Percentiles rank a stretch among this genome's conserved stretches.
These are phyloP conservation scores for Bovichtus variegatus DNA, from an alignment of 2,797 vertebrate genomes.

Conservation along the genomic window DNA sequence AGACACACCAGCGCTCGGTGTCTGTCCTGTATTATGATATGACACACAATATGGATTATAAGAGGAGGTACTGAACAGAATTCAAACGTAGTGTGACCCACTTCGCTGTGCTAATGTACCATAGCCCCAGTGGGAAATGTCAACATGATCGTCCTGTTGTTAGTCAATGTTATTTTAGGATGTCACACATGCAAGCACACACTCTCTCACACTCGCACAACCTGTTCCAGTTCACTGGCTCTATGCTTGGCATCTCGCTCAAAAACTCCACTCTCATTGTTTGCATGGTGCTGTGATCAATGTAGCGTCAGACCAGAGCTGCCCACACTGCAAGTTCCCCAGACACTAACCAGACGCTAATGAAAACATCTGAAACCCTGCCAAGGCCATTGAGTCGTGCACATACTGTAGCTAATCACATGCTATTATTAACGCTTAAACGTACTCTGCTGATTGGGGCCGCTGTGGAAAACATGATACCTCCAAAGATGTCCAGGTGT, in stretches of 20 bases:
- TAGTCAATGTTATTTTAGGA: conserved; percentile 73
- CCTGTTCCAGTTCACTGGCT: conserved; percentile 69
- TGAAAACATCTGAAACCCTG: conserved; percentile 81
- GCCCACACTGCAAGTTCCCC: conserved; percentile 73
- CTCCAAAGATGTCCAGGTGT: conserved; percentile 44
- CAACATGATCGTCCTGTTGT: conserved; percentile 71
- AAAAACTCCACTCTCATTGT: conserved; percentile 78
- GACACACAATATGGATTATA: conserved; percentile 49
- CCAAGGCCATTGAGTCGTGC: conserved; percentile 71
- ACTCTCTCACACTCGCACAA: conserved; percentile 11
- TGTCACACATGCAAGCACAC: conserved; percentile 38
- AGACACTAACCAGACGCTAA: conserved; percentile 78
- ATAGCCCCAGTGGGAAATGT: conserved; percentile 71
- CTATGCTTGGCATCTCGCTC: conserved; percentile 65
- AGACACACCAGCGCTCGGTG: conserved; percentile 18
- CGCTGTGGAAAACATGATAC: conserved; percentile 45
- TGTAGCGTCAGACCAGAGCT: conserved; percentile 67
- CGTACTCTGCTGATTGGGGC: conserved; percentile 62
- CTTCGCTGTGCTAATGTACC: conserved; percentile 64
- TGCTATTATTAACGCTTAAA: conserved; percentile 74
- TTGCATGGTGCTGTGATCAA: conserved; percentile 75
- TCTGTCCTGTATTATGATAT: conserved; percentile 48
- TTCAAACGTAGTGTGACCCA: conserved; percentile 63
- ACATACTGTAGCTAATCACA: conserved; percentile 74
- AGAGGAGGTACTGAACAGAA: conserved; percentile 38